A percentile compares a stretch with the other conserved stretches of the same genome.
These are phyloP conservation scores for Xiphophorus hellerii DNA, from an alignment of 2,113 vertebrate species.

Conservation along the genomic window DNA sequence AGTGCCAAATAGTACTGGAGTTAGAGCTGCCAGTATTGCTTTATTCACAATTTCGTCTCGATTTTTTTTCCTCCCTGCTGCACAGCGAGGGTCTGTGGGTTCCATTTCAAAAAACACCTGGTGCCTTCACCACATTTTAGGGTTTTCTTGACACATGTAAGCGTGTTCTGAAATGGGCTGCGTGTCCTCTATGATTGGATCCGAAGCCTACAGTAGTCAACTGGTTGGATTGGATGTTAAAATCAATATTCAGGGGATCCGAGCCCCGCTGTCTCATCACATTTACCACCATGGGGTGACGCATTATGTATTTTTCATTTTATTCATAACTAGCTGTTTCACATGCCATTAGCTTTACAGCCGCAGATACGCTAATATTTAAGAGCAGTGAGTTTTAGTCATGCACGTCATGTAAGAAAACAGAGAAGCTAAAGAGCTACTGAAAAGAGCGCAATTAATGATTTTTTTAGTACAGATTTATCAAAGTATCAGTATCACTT, in stretches of 20 bases:
- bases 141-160: constrained; percentile 61
- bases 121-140: constrained; percentile 68
- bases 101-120: constrained; percentile 78
- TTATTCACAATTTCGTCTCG: constrained; percentile 75
- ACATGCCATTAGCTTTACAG: constrained; percentile 47
- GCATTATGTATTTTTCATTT: constrained; percentile 56
- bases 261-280: constrained; percentile 37
- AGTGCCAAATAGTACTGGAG: constrained; percentile 75
- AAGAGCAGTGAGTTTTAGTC: constrained; percentile 6
- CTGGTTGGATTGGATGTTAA: constrained; percentile 54
- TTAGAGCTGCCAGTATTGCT: constrained; percentile 75
- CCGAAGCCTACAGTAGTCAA: constrained; percentile 52
- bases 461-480: neutral
- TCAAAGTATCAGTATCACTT: neutral
- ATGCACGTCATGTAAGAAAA: constrained; percentile 36
- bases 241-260: constrained; percentile 56
- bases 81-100: constrained; percentile 72
- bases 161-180: constrained; percentile 61
- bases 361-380: constrained; percentile 41
- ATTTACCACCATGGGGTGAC: constrained; percentile 44
- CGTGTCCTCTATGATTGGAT: constrained; percentile 60
- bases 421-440: constrained; percentile 37
- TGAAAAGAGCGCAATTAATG: neutral
- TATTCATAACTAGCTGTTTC: constrained; percentile 37
- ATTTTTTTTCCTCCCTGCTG: constrained; percentile 57